Base-by-base conservation (phyloP, 2,888 invertebrate genomes). In the Drosophila colorata region DNA sequence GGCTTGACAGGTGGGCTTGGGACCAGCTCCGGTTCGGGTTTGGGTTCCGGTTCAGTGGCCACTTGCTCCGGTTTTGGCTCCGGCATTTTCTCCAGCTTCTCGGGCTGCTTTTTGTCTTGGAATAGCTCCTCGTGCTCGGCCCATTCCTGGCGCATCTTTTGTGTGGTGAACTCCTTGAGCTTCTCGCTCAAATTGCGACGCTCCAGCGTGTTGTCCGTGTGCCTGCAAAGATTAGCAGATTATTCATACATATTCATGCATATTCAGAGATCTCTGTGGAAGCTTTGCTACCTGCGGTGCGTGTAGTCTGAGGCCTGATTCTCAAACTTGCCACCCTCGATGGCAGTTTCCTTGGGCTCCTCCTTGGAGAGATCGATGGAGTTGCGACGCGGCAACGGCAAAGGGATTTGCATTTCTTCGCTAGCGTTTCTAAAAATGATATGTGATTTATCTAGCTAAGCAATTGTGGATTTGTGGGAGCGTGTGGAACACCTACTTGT, bases 241-340 rank as follows among this genome's bases (percentile, higher is more conserved):
- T 31, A 6, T 2, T 14, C 16, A 33, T 2, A 13, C 3, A 4
- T 33, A 13, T 33, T 33, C 13, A 33, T 33, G 1, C 0, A 13
- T 11, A 33, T 11, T 3, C 2, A 31, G 33, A 33, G 23, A 35
- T 63, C 18, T 48, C 13, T 13, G 48, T 23, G 35, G 3, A 66
- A 66, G 55, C 56, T 14, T 38, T 53, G 64, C 80, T 91, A 92
- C 92, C 92, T 91, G 90, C 92, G 89, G 46, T 90, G 80, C 64
- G 89, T 91, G 83, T 89, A 93, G 88, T 95, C 95, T 33, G 95
- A 95, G 33, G 95, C 93, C 92, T 95, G 94, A 87, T 95, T 95
- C 88, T 95, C 95, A 88, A 94, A 94, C 79, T 88, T 85, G 38
- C 38, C 51, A 63, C 86, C 74, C 35, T 88, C 85, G 7, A 11